phyloP scores from a whole-genome alignment of 2,797 vertebrate genomes.

The Falco rusticolus region DNA sequence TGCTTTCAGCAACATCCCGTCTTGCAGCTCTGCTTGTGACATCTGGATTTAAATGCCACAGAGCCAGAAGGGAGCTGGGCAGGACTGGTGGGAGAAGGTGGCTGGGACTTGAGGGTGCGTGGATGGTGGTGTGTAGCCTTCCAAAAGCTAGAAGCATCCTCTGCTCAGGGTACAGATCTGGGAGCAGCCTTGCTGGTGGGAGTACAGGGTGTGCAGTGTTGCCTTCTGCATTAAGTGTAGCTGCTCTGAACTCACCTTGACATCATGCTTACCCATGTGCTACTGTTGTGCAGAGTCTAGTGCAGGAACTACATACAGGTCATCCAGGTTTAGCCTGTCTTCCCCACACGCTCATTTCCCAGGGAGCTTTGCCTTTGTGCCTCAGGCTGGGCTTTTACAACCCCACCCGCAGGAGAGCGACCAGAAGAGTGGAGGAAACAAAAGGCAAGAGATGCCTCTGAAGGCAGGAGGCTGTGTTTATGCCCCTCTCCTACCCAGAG shows the following conservation, averaged over 20 bases:
- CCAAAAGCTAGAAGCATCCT: not conserved
- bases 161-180: not conserved
- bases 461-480: too few species aligned
- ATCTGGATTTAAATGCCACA: not conserved
- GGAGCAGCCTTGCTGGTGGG: not conserved
- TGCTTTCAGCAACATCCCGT: not conserved
- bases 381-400: not conserved
- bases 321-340: not conserved
- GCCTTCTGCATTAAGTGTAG: not conserved
- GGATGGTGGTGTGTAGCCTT: not conserved
- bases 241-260: not conserved
- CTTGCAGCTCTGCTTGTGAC: not conserved
- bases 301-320: not conserved
- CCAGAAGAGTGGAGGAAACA: not conserved
- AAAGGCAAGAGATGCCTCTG: not conserved
- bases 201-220: not conserved
- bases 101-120: not conserved
- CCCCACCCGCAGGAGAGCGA: not conserved
- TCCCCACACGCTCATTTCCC: fast-evolving
- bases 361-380: not conserved
- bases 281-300: not conserved
- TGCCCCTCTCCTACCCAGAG: not conserved
- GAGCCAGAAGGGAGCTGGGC: not conserved
- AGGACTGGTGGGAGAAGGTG: not conserved
- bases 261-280: fast-evolving